These are phyloP conservation scores for Artibeus lituratus DNA, from an alignment of 2,797 vertebrate genomes.

Conservation along the genomic window DNA sequence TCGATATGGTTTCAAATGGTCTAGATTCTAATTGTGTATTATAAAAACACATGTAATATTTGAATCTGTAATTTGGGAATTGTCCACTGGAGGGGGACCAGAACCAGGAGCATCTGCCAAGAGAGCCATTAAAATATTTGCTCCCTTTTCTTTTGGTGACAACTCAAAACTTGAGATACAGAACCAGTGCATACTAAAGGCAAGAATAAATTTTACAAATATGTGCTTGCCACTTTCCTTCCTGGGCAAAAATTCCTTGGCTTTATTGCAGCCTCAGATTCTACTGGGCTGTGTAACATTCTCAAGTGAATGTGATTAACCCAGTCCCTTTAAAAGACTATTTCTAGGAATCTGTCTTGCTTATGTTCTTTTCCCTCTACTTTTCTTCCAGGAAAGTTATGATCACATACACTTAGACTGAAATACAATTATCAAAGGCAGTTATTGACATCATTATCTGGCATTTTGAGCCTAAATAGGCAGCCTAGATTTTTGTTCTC, in stretches of 20 bases:
- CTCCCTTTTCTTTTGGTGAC: background rate
- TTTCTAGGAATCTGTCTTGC: constrained; percentile 28
- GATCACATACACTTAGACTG: background rate
- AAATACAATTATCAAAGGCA: background rate
- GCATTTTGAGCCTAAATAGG: background rate
- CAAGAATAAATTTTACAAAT: background rate
- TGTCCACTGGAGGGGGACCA: background rate
- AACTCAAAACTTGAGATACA: background rate
- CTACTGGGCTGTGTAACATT: background rate
- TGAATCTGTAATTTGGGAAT: background rate
- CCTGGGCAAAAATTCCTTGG: background rate
- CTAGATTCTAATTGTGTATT: background rate
- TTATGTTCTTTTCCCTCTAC: background rate
- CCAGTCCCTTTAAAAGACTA: background rate
- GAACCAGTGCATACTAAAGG: background rate
- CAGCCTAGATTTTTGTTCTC: background rate
- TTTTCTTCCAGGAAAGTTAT: constrained; percentile 24
- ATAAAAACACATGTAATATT: background rate
- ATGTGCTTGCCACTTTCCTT: background rate
- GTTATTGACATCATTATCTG: background rate
- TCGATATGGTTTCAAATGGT: background rate
- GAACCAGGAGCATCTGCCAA: background rate
- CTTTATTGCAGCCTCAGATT: background rate
- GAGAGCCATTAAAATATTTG: background rate
- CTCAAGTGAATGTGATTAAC: background rate